Evolutionary conservation across 2,888 invertebrate genomes (phyloP), one percentile per base, ranked within the genome.

Genomic region (Malachius bipustulatus): DNA sequence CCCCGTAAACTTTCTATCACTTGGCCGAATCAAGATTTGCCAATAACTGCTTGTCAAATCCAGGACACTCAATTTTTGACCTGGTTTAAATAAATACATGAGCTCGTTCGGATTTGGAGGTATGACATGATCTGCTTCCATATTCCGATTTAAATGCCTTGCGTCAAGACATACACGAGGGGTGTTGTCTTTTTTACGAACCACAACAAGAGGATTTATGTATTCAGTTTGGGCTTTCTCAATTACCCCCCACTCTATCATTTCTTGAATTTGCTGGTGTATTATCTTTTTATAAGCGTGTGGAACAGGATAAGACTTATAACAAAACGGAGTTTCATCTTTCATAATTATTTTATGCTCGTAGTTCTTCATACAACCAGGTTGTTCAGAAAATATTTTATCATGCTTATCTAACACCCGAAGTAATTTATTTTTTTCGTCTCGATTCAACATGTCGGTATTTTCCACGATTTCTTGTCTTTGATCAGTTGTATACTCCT

Each of bases 11-110:
- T 34, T 34, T 3, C 12, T 24, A 29, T 30, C 4, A 11, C 29
- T 16, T 14, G 4, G 8, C 4, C 29, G 27, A 3, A 34, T 34
- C 3, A 16, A 15, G 4, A 34, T 31, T 14, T 34, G 35, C 35
- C 35, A 34, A 34, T 34, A 34, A 13, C 28, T 3, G 10, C 19
- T n/a, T 8, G 31, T 31, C 29, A 35, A 24, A 19, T 32, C 36
- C 9, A 35, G 4, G 3, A 24, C 32, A 16, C 26, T 33, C 3
- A 33, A 26, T 8, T 15, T 9, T n/a, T 9, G 26, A 10, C 26
- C 33, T 3, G 6, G 19, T 29, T 29, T 29, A 12, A 29, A 29
- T 11, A 29, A 8, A 14, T 16, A n/a, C 24, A 31, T 4, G 8
- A 31, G 14, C 14, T 31, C 31, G 14, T 31, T 31, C 12, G 31